These are phyloP conservation scores for Falco cherrug DNA, from an alignment of 2,797 vertebrate genomes.

Conservation along the genomic window DNA sequence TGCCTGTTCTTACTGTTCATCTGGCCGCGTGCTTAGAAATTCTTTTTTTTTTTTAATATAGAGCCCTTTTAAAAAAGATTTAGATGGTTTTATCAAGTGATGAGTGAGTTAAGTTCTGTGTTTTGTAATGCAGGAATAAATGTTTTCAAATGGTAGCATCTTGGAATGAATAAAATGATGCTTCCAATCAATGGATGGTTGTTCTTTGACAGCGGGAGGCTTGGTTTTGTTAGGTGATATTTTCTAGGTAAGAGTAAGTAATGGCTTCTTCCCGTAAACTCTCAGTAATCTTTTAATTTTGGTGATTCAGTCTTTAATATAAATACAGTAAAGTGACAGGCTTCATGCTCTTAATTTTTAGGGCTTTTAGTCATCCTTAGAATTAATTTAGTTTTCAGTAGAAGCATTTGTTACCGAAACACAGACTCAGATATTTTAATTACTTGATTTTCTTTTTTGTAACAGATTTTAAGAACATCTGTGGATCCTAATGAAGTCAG, in stretches of 20 bases:
- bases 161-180: neutral
- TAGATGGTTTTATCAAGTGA: neutral
- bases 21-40: neutral
- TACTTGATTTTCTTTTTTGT: slow-evolving; percentile 8
- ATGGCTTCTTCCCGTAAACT: slow-evolving; percentile 15
- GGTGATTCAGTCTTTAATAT: slow-evolving; percentile 35
- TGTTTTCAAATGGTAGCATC: neutral
- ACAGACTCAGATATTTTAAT: slow-evolving; percentile 35
- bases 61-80: neutral
- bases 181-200: neutral
- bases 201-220: neutral
- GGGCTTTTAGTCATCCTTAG: slow-evolving; percentile 35
- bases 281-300: slow-evolving; percentile 28
- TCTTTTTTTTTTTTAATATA: neutral
- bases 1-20: neutral
- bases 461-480: slow-evolving; percentile 25
- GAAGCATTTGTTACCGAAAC: slow-evolving; percentile 28
- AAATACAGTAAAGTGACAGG: slow-evolving; percentile 8
- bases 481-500: slow-evolving; percentile 11
- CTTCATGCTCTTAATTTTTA: slow-evolving; percentile 4
- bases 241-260: slow-evolving; percentile 38
- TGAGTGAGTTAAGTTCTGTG: neutral
- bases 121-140: neutral
- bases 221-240: neutral
- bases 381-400: slow-evolving; percentile 15